Percentiles rank a stretch among this genome's conserved stretches.
phyloP scores from a whole-genome alignment of 2,113 vertebrate genomes.

The Xenopus laevis region DNA sequence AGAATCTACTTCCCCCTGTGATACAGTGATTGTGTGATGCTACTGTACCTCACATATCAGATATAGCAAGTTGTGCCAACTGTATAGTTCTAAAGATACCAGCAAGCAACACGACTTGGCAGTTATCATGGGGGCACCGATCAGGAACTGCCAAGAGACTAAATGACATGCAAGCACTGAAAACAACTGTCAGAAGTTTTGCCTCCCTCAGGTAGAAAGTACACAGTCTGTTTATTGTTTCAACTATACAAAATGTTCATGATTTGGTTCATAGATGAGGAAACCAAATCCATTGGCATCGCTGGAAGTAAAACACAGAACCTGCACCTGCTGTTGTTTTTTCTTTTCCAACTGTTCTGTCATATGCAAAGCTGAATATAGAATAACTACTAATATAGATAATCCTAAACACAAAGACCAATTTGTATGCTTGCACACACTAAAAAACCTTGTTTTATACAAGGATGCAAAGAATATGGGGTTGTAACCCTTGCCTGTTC shows the following conservation, averaged over 20 bases:
- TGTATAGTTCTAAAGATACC: neutral
- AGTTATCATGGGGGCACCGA: neutral
- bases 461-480: too few species aligned
- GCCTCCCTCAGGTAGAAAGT: neutral
- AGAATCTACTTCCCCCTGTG: too few species aligned
- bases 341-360: neutral
- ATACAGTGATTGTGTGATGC: too few species aligned
- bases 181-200: neutral
- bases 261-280: neutral
- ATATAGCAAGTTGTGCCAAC: neutral
- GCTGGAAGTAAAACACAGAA: neutral
- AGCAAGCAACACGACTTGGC: neutral
- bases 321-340: neutral
- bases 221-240: neutral
- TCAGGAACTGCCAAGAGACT: neutral
- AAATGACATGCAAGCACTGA: neutral
- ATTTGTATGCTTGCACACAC: too few species aligned
- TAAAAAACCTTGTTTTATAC: too few species aligned
- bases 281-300: neutral
- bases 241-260: neutral
- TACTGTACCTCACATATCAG: neutral
- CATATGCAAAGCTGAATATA: too few species aligned
- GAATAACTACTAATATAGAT: too few species aligned
- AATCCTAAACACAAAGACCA: too few species aligned
- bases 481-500: too few species aligned